Conservation (phyloP, 2,113 vertebrate species). For the Gnathonemus longibarbis region DNA sequence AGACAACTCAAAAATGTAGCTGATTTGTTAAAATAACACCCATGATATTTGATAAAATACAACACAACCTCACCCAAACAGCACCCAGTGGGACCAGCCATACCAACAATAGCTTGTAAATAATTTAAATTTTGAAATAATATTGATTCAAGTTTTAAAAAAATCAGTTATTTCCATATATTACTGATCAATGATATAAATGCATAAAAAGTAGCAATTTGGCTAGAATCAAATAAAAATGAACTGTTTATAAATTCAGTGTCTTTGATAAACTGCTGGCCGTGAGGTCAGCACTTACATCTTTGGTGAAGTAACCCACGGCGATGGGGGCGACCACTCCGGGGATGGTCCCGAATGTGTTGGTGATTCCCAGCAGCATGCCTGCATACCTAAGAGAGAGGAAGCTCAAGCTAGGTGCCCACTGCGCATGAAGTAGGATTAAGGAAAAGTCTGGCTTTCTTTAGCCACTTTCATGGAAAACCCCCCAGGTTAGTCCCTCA, state of each 20-base stretch:
- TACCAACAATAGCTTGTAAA: neutral
- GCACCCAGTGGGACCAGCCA: neutral
- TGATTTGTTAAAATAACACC: neutral
- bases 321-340: slow-evolving; percentile 56
- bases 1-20: neutral
- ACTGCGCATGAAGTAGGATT: neutral
- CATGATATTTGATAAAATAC: neutral
- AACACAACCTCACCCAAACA: neutral
- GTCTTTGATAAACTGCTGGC: neutral
- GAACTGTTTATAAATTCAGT: neutral
- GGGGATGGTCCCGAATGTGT: slow-evolving; percentile 60
- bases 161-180: neutral
- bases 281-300: slow-evolving; percentile 42
- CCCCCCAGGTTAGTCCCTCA: neutral
- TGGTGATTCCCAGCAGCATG: slow-evolving; percentile 66
- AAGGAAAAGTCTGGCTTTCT: too few relatives aligned
- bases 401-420: neutral
- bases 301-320: slow-evolving; percentile 56
- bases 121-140: neutral
- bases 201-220: neutral
- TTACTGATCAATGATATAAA: neutral
- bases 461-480: too few relatives aligned
- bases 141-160: neutral
- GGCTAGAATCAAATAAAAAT: neutral
- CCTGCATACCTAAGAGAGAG: slow-evolving; percentile 50